Percentiles rank a stretch among this genome's conserved stretches.
Conservation (phyloP, 2,113 vertebrate species). For the Cnemophilus loriae region DNA sequence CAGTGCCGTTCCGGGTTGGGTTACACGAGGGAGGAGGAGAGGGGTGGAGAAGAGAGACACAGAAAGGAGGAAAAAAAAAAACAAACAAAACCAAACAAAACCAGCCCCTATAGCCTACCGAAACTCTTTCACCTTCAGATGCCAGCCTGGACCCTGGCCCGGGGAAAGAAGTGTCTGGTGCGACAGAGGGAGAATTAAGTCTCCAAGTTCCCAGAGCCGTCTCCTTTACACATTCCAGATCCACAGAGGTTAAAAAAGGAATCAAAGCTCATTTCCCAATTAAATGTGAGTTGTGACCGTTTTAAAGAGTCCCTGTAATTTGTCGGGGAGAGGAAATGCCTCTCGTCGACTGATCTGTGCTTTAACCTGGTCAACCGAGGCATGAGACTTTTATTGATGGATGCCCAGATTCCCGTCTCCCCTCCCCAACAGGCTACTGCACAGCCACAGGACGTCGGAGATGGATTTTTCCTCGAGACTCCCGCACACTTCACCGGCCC, state of each 20-base stretch:
- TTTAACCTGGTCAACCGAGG: neutral
- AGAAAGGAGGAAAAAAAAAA: fast-evolving
- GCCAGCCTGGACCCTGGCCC: neutral
- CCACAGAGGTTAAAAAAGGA: neutral
- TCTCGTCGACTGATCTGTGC: neutral
- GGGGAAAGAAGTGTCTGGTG: neutral
- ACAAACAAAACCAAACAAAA: neutral
- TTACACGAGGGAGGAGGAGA: neutral
- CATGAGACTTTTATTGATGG: neutral
- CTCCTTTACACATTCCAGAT: neutral
- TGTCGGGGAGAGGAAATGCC: neutral
- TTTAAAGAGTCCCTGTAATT: neutral
- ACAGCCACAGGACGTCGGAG: neutral
- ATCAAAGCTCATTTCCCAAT: neutral
- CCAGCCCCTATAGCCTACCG: neutral
- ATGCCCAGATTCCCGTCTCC: neutral
- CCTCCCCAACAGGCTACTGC: neutral
- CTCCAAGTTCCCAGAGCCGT: neutral
- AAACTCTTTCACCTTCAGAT: neutral
- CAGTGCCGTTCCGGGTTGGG: fast-evolving
- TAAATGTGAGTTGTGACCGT: neutral
- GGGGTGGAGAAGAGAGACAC: neutral
- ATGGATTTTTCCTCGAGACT: neutral
- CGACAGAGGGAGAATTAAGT: neutral
- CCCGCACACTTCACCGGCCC: neutral